phyloP scores from a whole-genome alignment of 2,888 invertebrate genomes.

The Rhamnusium bicolor region DNA sequence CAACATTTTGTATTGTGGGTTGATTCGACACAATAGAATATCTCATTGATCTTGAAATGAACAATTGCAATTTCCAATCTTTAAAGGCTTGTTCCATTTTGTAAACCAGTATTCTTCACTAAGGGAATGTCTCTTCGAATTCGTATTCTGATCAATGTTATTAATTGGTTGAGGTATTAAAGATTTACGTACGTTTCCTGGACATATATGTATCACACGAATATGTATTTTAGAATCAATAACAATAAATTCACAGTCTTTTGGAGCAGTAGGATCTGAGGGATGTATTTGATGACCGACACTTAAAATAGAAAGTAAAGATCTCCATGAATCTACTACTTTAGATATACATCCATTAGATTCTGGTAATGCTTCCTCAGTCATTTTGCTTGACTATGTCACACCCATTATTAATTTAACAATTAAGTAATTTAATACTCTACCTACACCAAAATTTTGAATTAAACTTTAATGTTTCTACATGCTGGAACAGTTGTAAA shows the following conservation, averaged over 20 bases:
- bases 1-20: conserved; percentile 43
- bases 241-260: conserved; percentile 66
- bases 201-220: conserved; percentile 65
- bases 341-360: conserved; percentile 58
- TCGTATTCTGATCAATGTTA: conserved; percentile 48
- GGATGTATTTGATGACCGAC: conserved; percentile 65
- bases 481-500: conserved; percentile 9
- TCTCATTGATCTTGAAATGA: conserved; percentile 68
- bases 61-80: conserved; percentile 67
- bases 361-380: conserved; percentile 48
- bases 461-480: conserved; percentile 11
- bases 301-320: conserved; percentile 56
- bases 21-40: conserved; percentile 61
- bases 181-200: conserved; percentile 56
- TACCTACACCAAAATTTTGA: conserved; percentile 9
- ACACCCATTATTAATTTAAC: conserved; percentile 56
- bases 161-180: conserved; percentile 48
- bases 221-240: conserved; percentile 64
- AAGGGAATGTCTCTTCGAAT: conserved; percentile 64
- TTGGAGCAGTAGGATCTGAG: conserved; percentile 62
- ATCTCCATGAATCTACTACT: conserved; percentile 57
- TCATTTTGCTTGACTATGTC: conserved; percentile 58
- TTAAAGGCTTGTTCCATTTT: conserved; percentile 70
- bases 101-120: conserved; percentile 73
- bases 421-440: conserved; percentile 16